Conservation (phyloP, 2,888 invertebrate species). For the Tipula vernalis region DNA sequence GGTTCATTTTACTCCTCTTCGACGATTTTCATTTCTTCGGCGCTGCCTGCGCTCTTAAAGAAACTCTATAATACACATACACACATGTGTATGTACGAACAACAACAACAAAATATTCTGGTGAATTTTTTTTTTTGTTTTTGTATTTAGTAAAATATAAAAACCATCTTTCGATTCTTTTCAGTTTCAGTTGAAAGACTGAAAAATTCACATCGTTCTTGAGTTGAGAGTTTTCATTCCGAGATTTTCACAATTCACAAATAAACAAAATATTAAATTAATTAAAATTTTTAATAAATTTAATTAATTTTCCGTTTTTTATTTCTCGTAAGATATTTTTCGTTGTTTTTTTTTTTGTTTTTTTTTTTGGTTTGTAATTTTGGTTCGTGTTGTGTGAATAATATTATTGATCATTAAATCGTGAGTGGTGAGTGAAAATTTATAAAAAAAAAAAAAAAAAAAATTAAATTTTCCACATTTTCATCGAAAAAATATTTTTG, state of each 20-base stretch:
- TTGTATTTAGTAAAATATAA: neutral
- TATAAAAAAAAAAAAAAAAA: neutral
- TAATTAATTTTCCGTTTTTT: neutral
- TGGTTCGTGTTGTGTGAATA: neutral
- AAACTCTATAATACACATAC: neutral
- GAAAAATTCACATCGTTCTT: neutral
- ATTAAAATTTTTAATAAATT: neutral
- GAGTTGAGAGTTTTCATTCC: neutral
- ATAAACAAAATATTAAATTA: neutral
- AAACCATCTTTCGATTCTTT: neutral
- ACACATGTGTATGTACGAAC: neutral
- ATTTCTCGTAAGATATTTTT: neutral
- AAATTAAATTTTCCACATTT: neutral
- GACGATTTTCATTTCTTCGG: neutral
- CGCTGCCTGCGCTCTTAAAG: neutral
- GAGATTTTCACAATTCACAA: neutral
- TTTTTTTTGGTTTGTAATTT: neutral
- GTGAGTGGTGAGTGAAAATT: neutral
- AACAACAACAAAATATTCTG: neutral
- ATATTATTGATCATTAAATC: neutral
- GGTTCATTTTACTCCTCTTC: neutral
- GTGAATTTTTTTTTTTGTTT: neutral
- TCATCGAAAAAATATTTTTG: neutral
- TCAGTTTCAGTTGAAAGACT: neutral
- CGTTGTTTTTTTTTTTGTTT: neutral